Conservation (phyloP, 2,797 vertebrate species). For the Scyliorhinus canicula region DNA sequence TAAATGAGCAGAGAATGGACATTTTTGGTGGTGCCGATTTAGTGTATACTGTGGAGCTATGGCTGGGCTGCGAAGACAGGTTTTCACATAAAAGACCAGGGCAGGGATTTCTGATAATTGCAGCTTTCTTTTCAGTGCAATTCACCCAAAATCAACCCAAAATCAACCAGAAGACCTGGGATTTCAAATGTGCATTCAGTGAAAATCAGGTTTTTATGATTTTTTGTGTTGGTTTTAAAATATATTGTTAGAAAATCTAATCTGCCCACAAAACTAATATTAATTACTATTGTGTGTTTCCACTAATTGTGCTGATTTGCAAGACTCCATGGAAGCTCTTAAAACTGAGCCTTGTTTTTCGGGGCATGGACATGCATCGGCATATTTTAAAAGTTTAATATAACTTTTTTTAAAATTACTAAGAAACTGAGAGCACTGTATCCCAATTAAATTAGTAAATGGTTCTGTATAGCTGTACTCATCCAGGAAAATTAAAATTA, state of each 20-base stretch:
- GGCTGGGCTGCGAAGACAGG: not conserved
- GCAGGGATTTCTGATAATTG: not conserved
- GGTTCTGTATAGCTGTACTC: not conserved
- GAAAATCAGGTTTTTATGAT: not conserved
- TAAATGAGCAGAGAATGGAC: not conserved
- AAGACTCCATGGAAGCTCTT: not conserved
- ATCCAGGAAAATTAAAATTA: not conserved
- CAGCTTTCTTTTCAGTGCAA: not conserved
- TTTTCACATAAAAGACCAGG: not conserved
- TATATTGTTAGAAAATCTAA: not conserved
- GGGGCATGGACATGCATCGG: not conserved
- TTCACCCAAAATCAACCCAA: not conserved
- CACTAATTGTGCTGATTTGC: not conserved
- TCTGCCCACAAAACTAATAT: not conserved
- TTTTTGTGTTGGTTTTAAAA: not conserved
- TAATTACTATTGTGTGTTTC: not conserved
- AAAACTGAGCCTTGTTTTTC: not conserved
- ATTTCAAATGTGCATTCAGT: not conserved
- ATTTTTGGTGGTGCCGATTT: not conserved
- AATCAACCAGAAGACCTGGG: no score
- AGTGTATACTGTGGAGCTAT: not conserved
- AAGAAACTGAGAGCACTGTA: not conserved
- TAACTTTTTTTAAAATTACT: not conserved
- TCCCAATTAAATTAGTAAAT: not conserved
- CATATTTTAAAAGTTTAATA: not conserved